These are phyloP conservation scores for Drosophila affinis DNA, from an alignment of 2,888 invertebrate species.

Conservation along the genomic window DNA sequence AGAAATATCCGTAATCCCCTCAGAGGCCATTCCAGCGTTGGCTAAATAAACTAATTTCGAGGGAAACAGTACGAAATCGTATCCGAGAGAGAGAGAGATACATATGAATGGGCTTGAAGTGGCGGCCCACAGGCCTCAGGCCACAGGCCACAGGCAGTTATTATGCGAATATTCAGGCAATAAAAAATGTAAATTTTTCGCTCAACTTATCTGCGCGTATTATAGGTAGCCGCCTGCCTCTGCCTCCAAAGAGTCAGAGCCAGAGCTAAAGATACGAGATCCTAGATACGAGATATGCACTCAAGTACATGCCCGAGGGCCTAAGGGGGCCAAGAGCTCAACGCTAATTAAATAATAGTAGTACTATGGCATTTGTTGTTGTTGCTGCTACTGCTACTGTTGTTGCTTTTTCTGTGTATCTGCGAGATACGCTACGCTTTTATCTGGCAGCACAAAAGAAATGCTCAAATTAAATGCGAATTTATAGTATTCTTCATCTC, in stretches of 20 bases:
- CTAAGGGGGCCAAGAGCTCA: slow-evolving; percentile 30
- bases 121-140: slow-evolving; percentile 31
- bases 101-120: slow-evolving; percentile 46
- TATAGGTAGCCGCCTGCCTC: not conserved
- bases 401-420: slow-evolving; percentile 23
- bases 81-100: slow-evolving; percentile 58
- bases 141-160: slow-evolving; percentile 55
- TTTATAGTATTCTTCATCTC: slow-evolving; percentile 24
- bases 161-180: slow-evolving; percentile 70
- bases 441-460: slow-evolving; percentile 28
- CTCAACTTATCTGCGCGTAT: slow-evolving; percentile 24
- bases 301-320: slow-evolving; percentile 37
- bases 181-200: slow-evolving; percentile 72
- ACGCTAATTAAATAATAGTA: slow-evolving; percentile 47
- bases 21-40: slow-evolving; percentile 40
- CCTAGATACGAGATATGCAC: slow-evolving; percentile 37
- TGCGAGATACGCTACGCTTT: slow-evolving; percentile 35
- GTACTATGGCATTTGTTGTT: slow-evolving; percentile 56
- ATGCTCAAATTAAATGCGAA: slow-evolving; percentile 34
- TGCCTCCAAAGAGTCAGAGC: slow-evolving; percentile 17
- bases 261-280: slow-evolving; percentile 34
- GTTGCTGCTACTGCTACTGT: slow-evolving; percentile 46
- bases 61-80: slow-evolving; percentile 41
- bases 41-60: slow-evolving; percentile 38
- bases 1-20: slow-evolving; percentile 40